A percentile compares a stretch with the other conserved stretches of the same genome.
Conservation (phyloP, 2,888 invertebrate species). For the Dryadula phaetusa region DNA sequence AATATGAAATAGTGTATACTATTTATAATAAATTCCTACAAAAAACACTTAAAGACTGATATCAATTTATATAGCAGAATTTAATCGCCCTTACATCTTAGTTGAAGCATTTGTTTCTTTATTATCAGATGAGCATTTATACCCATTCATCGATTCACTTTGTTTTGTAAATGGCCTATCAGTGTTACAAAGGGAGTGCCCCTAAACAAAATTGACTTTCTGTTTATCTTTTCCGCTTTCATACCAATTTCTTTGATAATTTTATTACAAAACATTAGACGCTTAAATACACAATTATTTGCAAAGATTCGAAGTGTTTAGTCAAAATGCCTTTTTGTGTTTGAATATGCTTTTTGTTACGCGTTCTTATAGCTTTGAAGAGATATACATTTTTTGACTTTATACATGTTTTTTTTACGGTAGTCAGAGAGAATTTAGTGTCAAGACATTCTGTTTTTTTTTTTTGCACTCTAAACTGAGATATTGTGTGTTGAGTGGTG, state of each 20-base stretch:
- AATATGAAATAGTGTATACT: no score
- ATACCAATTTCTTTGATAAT: conserved; percentile 28
- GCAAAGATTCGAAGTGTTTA: background rate
- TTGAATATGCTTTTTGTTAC: conserved; percentile 2
- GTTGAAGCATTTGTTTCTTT: conserved; percentile 13
- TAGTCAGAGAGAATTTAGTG: no score
- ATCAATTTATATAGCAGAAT: background rate
- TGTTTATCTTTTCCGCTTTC: conserved; percentile 32
- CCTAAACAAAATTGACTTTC: conserved; percentile 31
- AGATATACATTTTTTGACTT: no score
- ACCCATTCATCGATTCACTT: conserved; percentile 34
- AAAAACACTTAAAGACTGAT: no score
- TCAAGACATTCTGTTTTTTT: no score
- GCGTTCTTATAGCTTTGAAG: no score
- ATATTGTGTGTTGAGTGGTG: no score
- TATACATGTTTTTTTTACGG: no score
- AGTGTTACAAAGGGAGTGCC: conserved; percentile 30
- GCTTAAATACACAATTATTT: conserved; percentile 16
- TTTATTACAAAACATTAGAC: conserved; percentile 9
- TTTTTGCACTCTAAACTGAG: no score
- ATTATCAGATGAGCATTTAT: conserved; percentile 38
- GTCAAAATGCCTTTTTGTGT: background rate
- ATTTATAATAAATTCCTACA: no score
- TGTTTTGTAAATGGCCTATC: conserved; percentile 42
- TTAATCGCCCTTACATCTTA: background rate